Base-by-base conservation (phyloP, 2,113 vertebrate species). In the Paralichthys olivaceus region DNA sequence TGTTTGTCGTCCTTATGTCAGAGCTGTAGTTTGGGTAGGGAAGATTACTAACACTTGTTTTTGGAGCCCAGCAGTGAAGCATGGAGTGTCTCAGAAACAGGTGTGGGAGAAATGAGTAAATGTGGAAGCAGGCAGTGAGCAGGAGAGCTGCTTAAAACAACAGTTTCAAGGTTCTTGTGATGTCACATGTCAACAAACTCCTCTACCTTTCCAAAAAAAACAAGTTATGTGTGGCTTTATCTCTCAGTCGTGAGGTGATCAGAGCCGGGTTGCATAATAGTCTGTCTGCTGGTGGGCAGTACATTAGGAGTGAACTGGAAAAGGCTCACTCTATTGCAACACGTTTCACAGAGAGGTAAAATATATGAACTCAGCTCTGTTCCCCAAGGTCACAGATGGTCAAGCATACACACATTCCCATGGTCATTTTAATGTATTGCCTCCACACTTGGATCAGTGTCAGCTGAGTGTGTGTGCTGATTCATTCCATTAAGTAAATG, bases 121-220 rank as follows among this genome's bases (percentile, higher is more conserved):
- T 88, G 84, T 87, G 79, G 64, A 70, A 80, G 72, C 73, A 83
- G 68, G 69, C 57, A 71, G 85, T 37, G 23, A 81, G 80, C 32
- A 78, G 81, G 87, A 84, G 89, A 84, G 77, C 83, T 69, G 70
- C 75, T 87, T 66, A 69, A 85, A 83, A 77, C 79, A 37, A 81
- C 53, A 80, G 88, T 89, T 81, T 93, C 92, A 87, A 82, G 87
- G 93, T 94, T 90, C 94, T 89, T 51, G 80, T 94, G 92, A 93
- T 90, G 92, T 94, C 93, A 95, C 80, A 67, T 34, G 29, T 53
- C 58, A 32, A 32, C 29, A 32, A 32, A 32, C 29, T 32, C 83
- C 84, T 79, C 81, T 67, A 84, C 56, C 79, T 79, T 61, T 77
- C 68, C 80, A 68, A 73, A 64, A 64, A 81, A 85, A 84, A 61